Evolutionary conservation across 2,797 vertebrate species (phyloP), one percentile per base, ranked within the genome.

Genomic region (Dipus sagitta): DNA sequence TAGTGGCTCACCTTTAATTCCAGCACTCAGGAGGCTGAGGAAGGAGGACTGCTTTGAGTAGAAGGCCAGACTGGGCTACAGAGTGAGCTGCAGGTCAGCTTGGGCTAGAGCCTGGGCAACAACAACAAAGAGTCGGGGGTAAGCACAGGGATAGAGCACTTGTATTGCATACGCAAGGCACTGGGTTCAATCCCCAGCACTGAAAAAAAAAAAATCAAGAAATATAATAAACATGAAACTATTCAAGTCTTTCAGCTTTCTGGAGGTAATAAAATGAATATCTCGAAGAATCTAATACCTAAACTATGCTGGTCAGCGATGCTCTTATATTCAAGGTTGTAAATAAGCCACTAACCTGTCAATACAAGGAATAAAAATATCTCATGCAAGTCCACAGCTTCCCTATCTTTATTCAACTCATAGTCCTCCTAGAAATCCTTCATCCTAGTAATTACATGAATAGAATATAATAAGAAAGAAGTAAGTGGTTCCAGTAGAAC

Each of bases 191-290:
- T 38, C 24, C 68, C 34, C 42, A 38, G 11, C 26, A 74, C 13
- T 78, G n/a, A 79, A 77, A 5, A 72, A 79, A 77, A 5, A 72
- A 38, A 92, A 86, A 15, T 77, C 32, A 90, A 78, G 62, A 82
- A 80, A 95, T 70, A 76, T 0, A 68, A 71, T 82, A 83, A 78
- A 91, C 86, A 72, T 67, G 12, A 52, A 94, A 92, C 88, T 24
- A 15, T 20, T 81, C 62, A 80, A 82, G 42, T 13, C 12, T 78
- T 88, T 10, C 58, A 88, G n/a, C 5, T 80, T 96, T 74, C 85
- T 79, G 30, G 38, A 92, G 65, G 34, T 54, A 95, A 79, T 14
- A 88, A 24, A 68, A 82, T 30, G 82, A 70, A 52, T 58, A 78
- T 80, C 52, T 91, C 60, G 38, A 92, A 60, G 38, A 72, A 24